Evolutionary conservation across 2,888 invertebrate genomes (phyloP), one percentile per base, ranked within the genome.

Genomic region (Cheilosia scutellata): DNA sequence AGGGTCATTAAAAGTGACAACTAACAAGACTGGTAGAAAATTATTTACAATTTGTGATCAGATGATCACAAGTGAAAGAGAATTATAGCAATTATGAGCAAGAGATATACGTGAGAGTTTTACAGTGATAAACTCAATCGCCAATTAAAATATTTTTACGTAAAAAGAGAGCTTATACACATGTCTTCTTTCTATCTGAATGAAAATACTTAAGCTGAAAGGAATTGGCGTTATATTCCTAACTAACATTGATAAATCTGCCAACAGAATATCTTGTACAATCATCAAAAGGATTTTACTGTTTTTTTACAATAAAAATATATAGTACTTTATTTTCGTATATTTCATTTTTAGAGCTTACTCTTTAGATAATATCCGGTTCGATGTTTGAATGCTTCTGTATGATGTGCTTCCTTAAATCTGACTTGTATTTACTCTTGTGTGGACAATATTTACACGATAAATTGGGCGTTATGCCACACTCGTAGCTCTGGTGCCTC

Each of bases 401-500:
- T 60, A 91, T 89, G 87, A 92, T 90, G 75, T 92, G 92, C 65
- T 92, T 92, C 25, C 92, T 90, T 72, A 92, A 66, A 89, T 92
- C 92, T 2, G 92, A 92, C 87, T 91, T 91, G 82, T 92, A 92
- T 89, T 92, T 92, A 89, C 92, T 92, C 84, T 91, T 92, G 88
- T 92, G 92, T 70, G 91, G 90, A 84, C 92, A 92, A 82, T 91
- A 92, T 20, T 89, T 89, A 88, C 92, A 92, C 37, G 90, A 90
- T 2, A 92, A 88, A 1, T 90, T 90, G 2, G 92, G 92, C 40
- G 90, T 90, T 3, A 92, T 90, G 2, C 92, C 92, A 90, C 96
- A 96, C 91, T 96, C 96, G 92, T 95, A 95, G 90, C 95, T 95
- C 89, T 95, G 94, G 92, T 96, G 96, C 77, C 96, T 94, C 91